Evolutionary conservation across 1,140 invertebrate genomes (phyloP).

Genomic region (Trichomalopsis sarcophagae): DNA sequence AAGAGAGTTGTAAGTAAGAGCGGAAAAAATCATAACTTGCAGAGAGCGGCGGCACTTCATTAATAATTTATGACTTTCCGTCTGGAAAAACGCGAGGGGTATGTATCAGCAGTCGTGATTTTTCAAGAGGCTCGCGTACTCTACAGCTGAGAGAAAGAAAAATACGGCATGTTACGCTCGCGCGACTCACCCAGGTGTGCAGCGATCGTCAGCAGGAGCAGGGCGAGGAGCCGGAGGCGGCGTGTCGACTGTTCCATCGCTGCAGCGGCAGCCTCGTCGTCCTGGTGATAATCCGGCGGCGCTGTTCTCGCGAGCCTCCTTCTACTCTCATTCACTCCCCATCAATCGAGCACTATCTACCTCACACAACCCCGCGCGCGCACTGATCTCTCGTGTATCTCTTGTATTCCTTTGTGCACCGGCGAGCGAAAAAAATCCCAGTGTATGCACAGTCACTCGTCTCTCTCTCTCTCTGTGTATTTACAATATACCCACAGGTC

Average conservation of each 20-base stretch:
- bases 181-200: constrained; percentile 22
- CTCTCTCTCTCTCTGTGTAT: too few species aligned
- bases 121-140: not conserved
- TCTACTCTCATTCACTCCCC: not conserved
- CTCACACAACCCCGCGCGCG: not conserved
- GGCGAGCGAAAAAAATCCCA: too few species aligned
- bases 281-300: constrained; percentile 7
- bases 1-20: not conserved
- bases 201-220: constrained; percentile 33
- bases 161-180: too few species aligned
- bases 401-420: not conserved
- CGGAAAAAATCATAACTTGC: not conserved
- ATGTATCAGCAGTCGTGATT: not conserved
- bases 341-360: not conserved
- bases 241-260: not conserved
- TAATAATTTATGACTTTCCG: constrained; percentile 40
- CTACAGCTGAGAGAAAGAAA: not conserved
- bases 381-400: not conserved
- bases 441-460: not conserved
- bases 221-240: not conserved
- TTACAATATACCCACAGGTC: too few species aligned
- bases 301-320: not conserved
- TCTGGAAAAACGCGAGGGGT: constrained; percentile 30
- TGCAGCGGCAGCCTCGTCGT: not conserved
- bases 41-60: constrained; percentile 6